phyloP scores from a whole-genome alignment of 2,797 vertebrate species.

The Chaetophractus vellerosus region DNA sequence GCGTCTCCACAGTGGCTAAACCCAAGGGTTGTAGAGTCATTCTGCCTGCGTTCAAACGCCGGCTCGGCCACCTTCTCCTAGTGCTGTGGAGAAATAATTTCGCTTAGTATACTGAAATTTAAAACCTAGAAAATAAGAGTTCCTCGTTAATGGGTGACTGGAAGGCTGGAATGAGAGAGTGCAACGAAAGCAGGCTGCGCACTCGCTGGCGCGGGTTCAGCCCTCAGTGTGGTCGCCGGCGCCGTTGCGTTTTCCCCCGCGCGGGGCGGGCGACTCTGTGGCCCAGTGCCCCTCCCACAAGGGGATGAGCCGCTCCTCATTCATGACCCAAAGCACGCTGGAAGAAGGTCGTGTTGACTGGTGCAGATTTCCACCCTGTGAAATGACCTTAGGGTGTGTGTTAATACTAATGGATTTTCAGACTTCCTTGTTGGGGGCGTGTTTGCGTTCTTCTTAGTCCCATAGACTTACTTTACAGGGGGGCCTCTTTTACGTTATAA shows the following conservation, averaged over 20 bases:
- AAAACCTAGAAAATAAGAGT: background rate
- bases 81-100: background rate
- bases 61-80: background rate
- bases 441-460: background rate
- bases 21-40: background rate
- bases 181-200: rapidly evolving
- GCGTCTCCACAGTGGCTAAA: background rate
- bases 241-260: rapidly evolving
- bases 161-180: too few relatives aligned
- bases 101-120: too few relatives aligned
- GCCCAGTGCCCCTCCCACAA: background rate
- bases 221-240: rapidly evolving
- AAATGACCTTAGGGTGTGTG: background rate
- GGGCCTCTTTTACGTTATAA: background rate
- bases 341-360: rapidly evolving
- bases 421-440: background rate
- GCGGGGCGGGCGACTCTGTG: rapidly evolving
- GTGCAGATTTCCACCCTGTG: background rate
- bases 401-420: background rate
- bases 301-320: background rate
- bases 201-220: background rate
- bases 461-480: background rate
- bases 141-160: background rate
- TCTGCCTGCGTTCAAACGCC: background rate
- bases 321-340: background rate